Conservation (phyloP, 1,140 invertebrate species). For the Drosophila teissieri region DNA sequence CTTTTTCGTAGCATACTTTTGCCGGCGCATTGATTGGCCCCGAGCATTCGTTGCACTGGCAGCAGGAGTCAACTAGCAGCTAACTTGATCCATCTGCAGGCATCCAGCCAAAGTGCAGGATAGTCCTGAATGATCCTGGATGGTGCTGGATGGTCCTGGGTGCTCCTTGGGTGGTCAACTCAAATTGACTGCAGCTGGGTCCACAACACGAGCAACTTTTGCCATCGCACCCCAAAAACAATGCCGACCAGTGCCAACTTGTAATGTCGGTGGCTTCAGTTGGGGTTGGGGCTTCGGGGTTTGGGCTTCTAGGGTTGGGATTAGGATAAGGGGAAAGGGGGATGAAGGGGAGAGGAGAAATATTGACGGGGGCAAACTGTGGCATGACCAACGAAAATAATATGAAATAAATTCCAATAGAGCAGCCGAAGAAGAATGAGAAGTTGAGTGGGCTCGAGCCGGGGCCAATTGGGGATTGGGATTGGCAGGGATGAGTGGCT, state of each 20-base stretch:
- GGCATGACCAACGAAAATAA: constrained; percentile 57
- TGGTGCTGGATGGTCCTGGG: no score
- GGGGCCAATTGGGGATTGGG: constrained; percentile 2
- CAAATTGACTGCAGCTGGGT: constrained; percentile 78
- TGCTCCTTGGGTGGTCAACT: constrained; percentile 25
- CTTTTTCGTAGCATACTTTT: constrained; percentile 72
- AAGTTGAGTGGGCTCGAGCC: constrained; percentile 22
- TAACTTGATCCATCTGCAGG: constrained; percentile 54
- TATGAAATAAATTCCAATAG: constrained; percentile 77
- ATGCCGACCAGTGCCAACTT: constrained; percentile 64
- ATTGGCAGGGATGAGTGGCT: neutral
- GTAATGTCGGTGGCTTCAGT: constrained; percentile 17
- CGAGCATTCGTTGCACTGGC: neutral
- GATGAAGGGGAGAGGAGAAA: neutral
- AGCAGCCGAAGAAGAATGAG: constrained; percentile 9
- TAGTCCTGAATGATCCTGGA: neutral
- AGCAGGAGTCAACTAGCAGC: constrained; percentile 49
- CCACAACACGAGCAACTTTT: constrained; percentile 47
- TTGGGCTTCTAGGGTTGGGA: neutral
- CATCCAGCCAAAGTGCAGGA: constrained; percentile 40
- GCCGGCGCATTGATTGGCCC: constrained; percentile 50
- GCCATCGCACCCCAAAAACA: constrained; percentile 58
- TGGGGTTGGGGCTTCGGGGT: neutral
- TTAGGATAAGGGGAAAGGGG: neutral
- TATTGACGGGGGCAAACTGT: constrained; percentile 1